Base-by-base conservation (phyloP, 2,113 vertebrate species). In the Cyanoramphus novaezelandiae region DNA sequence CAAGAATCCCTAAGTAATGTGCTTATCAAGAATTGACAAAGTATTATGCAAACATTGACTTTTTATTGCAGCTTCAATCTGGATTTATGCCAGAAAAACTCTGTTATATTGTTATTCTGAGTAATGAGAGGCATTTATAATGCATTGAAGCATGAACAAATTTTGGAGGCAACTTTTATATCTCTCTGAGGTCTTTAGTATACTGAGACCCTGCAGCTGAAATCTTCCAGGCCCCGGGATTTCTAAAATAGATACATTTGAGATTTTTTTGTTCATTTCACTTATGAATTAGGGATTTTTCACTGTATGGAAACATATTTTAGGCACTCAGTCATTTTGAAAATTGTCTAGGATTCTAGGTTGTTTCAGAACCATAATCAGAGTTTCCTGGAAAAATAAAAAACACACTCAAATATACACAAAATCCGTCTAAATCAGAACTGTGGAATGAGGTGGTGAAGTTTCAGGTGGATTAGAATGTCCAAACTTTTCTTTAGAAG, bases 31-130 rank as follows among this genome's bases (percentile, higher is more conserved):
- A 93, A 88, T 18, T 89, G 60, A 96, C n/a, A n/a, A 67, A 75
- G 12, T 53, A 90, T 92, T 95, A 92, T 72, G 24, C 71, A 96
- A 96, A 94, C 83, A 85, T 49, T 85, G 67, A 87, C 41, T 82
- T 96, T 95, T 95, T 94, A 94, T 94, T 82, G 82, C 46, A 64
- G n/a, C 43, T 92, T 82, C 80, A 81, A 33, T 87, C 47, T 94
- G 84, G 94, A 92, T 63, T 78, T 90, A 84, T 82, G 79, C 72
- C 80, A 85, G 91, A 57, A 59, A 18, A 5, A 1, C 67, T 76
- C 43, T 18, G 31, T 67, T 92, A 47, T 55, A 92, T 29, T 49
- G 92, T 96, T 86, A 46, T 95, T 95, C 83, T 87, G 77, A 93
- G 76, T 72, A 95, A 89, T 4, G 2, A 82, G 74, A 93, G 70